Percentiles rank a stretch among this genome's conserved stretches.
These are phyloP conservation scores for Troides aeacus DNA, from an alignment of 2,888 invertebrate species.

Conservation along the genomic window DNA sequence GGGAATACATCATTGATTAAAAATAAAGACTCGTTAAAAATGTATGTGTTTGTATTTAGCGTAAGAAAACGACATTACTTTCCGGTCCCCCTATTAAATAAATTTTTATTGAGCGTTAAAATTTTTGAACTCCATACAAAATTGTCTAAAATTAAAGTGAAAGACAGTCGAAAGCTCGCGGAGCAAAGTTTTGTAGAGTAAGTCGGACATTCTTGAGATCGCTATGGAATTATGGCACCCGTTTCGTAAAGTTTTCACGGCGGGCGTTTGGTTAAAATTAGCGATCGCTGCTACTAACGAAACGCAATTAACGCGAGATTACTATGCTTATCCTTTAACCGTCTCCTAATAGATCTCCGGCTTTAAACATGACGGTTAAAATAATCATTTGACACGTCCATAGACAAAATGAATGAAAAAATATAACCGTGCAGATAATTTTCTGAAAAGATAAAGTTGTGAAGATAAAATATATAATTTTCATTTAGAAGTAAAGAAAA, in stretches of 20 bases:
- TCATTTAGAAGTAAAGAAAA: no score
- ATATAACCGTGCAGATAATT: neutral
- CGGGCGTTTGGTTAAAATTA: conserved; percentile 74
- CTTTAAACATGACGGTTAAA: neutral
- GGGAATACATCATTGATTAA: no score
- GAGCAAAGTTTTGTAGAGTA: conserved; percentile 63
- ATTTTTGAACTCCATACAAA: conserved; percentile 40
- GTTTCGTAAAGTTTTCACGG: conserved; percentile 67
- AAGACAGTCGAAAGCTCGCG: conserved; percentile 51
- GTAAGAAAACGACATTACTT: no score
- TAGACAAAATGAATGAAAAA: neutral
- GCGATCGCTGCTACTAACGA: conserved; percentile 69
- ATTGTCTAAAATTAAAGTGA: conserved; percentile 57
- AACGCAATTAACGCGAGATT: conserved; percentile 70
- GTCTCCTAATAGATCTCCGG: neutral
- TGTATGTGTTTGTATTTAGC: no score
- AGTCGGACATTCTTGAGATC: conserved; percentile 74
- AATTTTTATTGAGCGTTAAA: conserved; percentile 17
- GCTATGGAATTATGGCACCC: conserved; percentile 72
- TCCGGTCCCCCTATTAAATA: no score
- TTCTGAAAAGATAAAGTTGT: neutral
- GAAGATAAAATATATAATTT: no score
- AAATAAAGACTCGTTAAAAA: no score
- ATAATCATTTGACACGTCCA: neutral
- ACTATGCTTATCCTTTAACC: conserved; percentile 49